These are phyloP conservation scores for Nasonia vitripennis DNA, from an alignment of 1,140 invertebrate species.

Conservation along the genomic window DNA sequence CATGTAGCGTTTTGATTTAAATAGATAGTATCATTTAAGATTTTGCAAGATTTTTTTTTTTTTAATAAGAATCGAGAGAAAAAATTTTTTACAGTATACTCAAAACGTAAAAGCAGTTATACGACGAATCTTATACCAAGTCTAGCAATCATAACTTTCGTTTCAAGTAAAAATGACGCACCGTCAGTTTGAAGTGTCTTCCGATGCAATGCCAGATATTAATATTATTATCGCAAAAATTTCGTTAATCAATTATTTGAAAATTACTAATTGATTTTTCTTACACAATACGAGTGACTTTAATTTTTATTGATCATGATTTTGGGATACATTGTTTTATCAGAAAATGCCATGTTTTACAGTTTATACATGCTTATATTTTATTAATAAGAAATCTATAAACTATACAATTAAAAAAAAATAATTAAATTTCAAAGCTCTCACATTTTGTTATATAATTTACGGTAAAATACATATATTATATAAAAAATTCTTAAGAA, in stretches of 20 bases:
- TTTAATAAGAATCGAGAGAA: background rate
- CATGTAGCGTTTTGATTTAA: background rate
- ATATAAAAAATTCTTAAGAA: slow-evolving; percentile 45
- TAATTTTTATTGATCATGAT: slow-evolving; percentile 24
- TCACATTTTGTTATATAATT: slow-evolving; percentile 20
- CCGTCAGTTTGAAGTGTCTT: background rate
- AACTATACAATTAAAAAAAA: slow-evolving; percentile 24
- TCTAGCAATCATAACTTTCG: background rate
- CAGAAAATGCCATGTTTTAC: slow-evolving; percentile 4
- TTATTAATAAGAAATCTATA: slow-evolving; percentile 2
- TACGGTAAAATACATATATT: slow-evolving; percentile 30
- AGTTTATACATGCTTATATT: background rate
- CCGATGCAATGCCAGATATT: background rate
- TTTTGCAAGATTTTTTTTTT: too few species aligned
- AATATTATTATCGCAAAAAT: background rate
- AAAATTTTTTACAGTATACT: background rate
- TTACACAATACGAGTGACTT: background rate
- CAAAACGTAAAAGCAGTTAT: too few species aligned
- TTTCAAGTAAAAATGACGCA: background rate
- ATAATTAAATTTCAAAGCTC: background rate
- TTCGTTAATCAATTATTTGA: background rate
- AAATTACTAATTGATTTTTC: slow-evolving; percentile 14
- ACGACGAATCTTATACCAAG: too few species aligned
- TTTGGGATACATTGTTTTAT: slow-evolving; percentile 11
- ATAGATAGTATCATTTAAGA: background rate